Evolutionary conservation across 2,888 invertebrate genomes (phyloP), one percentile per base, ranked within the genome.

Genomic region (Ochropleura plecta): DNA sequence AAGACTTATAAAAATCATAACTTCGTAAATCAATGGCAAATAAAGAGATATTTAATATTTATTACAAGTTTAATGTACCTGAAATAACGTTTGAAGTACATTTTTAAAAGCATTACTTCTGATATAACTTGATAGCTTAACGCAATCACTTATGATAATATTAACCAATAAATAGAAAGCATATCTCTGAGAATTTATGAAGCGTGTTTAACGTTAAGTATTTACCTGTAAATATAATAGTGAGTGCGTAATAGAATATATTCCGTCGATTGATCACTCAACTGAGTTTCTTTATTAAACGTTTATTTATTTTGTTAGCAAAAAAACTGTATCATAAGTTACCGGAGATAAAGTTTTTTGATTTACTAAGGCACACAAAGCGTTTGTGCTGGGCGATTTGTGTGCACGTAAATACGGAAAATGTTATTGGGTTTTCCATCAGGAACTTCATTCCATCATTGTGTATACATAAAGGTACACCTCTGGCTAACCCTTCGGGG

Each of bases 111-210:
- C 18, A 63, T 20, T 40, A 12, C 20, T 67, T 42, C 49, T 18
- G 69, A 20, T 30, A n/a, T n/a, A 44, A 46, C 7, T 60, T 30
- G 10, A 63, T 55, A 76, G 18, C 44, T 18, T 51, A 48, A 78
- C 40, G 18, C 40, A 69, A 40, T 55, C 78, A 70, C 70, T 70
- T 57, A 69, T 57, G 44, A 57, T 46, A 55, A 44, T 44, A 64
- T 46, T 46, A 18, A 42, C 40, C 14, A 46, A 42, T 49, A 44
- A 68, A 76, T 78, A 46, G 12, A 78, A 78, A 49, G 57, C 18
- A 57, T 55, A 64, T 60, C 18, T 59, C 18, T 42, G 9, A 51
- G 18, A 64, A 12, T 60, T 68, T 53, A 78, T 70, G 70, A 64
- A 64, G 57, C 70, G 20, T 69, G 20, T 63, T n/a, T 46, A 67